phyloP scores from a whole-genome alignment of 1,140 invertebrate species.

The Eupeodes corollae region DNA sequence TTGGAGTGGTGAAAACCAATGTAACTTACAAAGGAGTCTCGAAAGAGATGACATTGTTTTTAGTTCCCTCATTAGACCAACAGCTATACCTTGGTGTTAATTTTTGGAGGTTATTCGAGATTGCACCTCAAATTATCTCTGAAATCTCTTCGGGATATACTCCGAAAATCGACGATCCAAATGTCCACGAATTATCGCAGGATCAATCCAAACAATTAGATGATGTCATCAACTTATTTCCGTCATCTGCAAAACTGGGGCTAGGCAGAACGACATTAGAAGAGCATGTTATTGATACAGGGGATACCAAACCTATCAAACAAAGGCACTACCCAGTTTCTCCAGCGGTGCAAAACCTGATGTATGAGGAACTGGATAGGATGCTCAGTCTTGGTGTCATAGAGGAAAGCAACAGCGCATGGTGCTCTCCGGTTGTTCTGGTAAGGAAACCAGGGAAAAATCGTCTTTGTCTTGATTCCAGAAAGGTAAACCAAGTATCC shows the following conservation, averaged over 20 bases:
- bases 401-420: too few species aligned
- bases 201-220: not conserved
- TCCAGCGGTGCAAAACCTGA: constrained; percentile 3
- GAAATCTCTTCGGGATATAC: constrained; percentile 6
- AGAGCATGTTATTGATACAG: constrained; percentile 1
- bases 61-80: constrained; percentile 3
- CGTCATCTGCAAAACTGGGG: constrained; percentile 1
- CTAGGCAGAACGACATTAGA: constrained; percentile 21
- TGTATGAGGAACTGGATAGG: constrained; percentile 3
- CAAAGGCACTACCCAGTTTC: constrained; percentile 2
- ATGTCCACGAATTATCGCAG: not conserved
- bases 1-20: not conserved
- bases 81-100: constrained; percentile 2
- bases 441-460: constrained; percentile 17
- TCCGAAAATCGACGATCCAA: not conserved
- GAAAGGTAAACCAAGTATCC: constrained; percentile 20
- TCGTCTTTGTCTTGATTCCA: constrained; percentile 21
- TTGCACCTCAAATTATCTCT: too few species aligned
- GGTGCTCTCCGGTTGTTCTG: constrained; percentile 11
- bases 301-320: not conserved
- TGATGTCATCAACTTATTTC: constrained; percentile 9
- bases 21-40: not conserved
- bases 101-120: too few species aligned
- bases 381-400: not conserved
- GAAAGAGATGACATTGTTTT: not conserved